These are phyloP conservation scores for Sebastes vulpes DNA, from an alignment of 2,797 vertebrate genomes.

Conservation along the genomic window DNA sequence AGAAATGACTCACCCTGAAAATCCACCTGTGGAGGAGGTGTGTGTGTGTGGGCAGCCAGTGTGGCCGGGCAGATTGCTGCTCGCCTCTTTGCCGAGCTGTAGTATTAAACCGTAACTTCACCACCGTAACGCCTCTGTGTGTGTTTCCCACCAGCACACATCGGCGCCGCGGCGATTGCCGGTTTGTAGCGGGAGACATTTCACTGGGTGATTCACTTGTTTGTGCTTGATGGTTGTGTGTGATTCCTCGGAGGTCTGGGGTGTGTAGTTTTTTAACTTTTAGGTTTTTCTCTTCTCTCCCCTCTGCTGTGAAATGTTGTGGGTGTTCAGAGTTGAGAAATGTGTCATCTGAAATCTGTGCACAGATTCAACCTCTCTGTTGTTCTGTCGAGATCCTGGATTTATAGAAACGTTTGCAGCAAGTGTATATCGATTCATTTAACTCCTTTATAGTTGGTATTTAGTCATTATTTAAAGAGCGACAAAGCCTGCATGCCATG, in stretches of 20 bases:
- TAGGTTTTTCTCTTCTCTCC: background rate
- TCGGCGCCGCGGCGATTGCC: background rate
- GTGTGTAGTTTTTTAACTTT: conserved; percentile 12
- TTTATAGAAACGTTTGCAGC: background rate
- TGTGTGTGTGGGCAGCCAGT: conserved; percentile 29
- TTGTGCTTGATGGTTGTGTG: background rate
- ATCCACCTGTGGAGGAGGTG: conserved; percentile 60
- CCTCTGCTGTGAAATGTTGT: conserved; percentile 26
- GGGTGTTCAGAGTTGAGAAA: conserved; percentile 34
- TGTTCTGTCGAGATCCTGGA: background rate
- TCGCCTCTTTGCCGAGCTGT: conserved; percentile 37
- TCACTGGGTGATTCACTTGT: background rate
- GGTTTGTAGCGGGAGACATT: background rate
- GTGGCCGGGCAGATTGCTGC: conserved; percentile 45
- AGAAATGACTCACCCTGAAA: conserved; percentile 62
- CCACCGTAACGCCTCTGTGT: background rate
- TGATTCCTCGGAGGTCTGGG: conserved; percentile 7
- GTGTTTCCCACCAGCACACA: conserved; percentile 27
- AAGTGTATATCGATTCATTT: background rate
- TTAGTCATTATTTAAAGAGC: background rate
- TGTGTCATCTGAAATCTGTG: conserved; percentile 28
- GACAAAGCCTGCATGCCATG: no score
- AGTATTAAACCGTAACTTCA: conserved; percentile 24
- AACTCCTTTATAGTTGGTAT: background rate
- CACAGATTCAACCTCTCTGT: background rate